Conservation (phyloP, 2,113 vertebrate species). For the Lipophrys pholis region DNA sequence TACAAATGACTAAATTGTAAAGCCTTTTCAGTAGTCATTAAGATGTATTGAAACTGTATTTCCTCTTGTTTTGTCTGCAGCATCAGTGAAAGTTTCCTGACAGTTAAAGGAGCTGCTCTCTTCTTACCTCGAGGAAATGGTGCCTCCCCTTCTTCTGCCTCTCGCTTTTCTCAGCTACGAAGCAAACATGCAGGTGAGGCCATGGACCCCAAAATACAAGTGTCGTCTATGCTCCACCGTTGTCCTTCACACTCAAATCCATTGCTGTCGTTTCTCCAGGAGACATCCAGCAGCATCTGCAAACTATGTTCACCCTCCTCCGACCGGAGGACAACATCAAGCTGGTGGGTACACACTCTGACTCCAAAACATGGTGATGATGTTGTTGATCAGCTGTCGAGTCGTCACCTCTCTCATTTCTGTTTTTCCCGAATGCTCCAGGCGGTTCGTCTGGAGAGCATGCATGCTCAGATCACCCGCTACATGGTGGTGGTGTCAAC, state of each 20-base stretch:
- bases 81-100: constrained; percentile 99
- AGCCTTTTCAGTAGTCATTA: not conserved
- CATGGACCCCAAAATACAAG: accelerated
- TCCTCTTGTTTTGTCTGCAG: constrained; percentile 70
- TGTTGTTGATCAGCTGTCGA: not conserved
- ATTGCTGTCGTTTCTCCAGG: constrained; percentile 75
- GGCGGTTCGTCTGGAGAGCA: constrained; percentile 95
- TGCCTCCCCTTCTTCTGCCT: constrained; percentile 85
- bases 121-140: constrained; percentile 98
- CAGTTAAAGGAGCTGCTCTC: constrained; percentile 98
- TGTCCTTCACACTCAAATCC: not conserved
- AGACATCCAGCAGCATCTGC: constrained; percentile 97
- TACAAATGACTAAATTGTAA: too few species aligned
- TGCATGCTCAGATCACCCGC: constrained; percentile 88
- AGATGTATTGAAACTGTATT: not conserved
- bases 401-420: not conserved
- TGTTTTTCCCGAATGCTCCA: constrained; percentile 7
- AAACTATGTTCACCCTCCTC: constrained; percentile 97
- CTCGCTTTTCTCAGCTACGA: constrained; percentile 91
- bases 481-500: constrained; percentile 99
- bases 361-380: too few species aligned
- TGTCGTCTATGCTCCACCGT: not conserved
- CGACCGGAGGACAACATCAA: constrained; percentile 97
- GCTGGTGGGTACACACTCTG: constrained; percentile 84
- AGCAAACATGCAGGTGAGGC: constrained; percentile 96